These are phyloP conservation scores for Phylloscopus trochiloides DNA, from an alignment of 2,113 vertebrate genomes.

Conservation along the genomic window DNA sequence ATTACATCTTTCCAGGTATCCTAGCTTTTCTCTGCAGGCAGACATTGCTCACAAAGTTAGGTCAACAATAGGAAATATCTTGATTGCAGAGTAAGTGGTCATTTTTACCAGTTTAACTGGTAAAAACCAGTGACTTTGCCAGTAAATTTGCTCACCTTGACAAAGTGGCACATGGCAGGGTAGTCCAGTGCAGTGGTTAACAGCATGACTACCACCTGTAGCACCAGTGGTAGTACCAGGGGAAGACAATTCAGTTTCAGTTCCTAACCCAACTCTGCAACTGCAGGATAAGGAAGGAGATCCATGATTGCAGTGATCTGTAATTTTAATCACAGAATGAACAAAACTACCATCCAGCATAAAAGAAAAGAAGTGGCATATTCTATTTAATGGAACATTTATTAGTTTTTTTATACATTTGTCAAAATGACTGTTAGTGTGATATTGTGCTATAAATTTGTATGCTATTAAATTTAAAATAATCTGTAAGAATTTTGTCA, in stretches of 20 bases:
- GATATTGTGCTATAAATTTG: not conserved
- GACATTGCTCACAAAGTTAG: not conserved
- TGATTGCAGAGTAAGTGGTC: not conserved
- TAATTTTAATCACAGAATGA: not conserved
- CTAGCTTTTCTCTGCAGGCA: not conserved
- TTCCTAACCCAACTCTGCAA: not conserved
- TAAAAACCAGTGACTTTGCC: not conserved
- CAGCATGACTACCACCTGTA: not conserved
- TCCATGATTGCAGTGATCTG: rapidly evolving
- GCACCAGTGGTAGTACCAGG: not conserved
- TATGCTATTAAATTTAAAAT: not conserved
- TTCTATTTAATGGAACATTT: not conserved
- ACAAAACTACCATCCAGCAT: not conserved
- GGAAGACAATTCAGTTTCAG: not conserved
- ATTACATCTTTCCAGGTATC: not conserved
- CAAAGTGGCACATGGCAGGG: not conserved
- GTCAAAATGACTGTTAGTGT: not conserved
- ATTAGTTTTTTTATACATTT: not conserved
- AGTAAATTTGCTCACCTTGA: not conserved
- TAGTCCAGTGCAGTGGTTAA: not conserved
- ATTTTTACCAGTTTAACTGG: not conserved
- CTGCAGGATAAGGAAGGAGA: not conserved
- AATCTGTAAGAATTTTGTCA: not conserved
- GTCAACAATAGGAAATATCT: not conserved
- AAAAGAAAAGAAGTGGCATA: not conserved